These are phyloP conservation scores for Dermatemys mawii DNA, from an alignment of 2,113 vertebrate genomes.

Conservation along the genomic window DNA sequence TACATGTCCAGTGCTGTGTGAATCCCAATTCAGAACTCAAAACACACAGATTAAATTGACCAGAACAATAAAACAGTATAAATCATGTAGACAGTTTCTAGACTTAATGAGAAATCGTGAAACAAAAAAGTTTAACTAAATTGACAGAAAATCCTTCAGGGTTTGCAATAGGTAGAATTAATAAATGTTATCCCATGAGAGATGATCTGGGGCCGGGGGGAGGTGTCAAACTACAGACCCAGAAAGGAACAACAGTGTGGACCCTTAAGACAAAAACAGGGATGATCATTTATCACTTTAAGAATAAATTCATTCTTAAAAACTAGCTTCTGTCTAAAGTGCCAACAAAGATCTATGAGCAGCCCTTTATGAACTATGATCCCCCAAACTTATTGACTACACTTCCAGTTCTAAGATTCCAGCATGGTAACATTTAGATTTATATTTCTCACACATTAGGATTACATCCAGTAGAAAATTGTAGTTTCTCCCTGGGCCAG, in stretches of 20 bases:
- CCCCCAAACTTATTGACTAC: not conserved
- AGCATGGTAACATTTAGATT: not conserved
- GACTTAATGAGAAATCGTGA: not conserved
- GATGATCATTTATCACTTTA: conserved; percentile 8
- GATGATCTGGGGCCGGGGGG: no score
- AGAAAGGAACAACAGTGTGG: not conserved
- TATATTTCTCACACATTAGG: not conserved
- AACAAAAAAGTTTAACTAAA: not conserved
- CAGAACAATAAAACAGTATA: not conserved
- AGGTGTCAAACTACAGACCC: not conserved
- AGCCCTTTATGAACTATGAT: not conserved
- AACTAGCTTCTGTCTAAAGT: not conserved
- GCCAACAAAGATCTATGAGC: not conserved
- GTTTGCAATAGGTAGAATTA: not conserved
- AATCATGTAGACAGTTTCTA: not conserved
- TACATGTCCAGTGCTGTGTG: not conserved
- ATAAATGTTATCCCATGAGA: not conserved
- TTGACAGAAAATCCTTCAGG: not conserved
- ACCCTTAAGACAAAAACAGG: not conserved
- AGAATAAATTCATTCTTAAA: not conserved
- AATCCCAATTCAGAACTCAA: rapidly evolving
- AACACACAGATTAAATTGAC: not conserved
- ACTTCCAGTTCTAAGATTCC: not conserved
- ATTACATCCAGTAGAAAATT: not conserved
- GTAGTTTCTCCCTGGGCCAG: not conserved